Evolutionary conservation across 2,888 invertebrate species (phyloP).

Genomic region (Tinea semifulvella): DNA sequence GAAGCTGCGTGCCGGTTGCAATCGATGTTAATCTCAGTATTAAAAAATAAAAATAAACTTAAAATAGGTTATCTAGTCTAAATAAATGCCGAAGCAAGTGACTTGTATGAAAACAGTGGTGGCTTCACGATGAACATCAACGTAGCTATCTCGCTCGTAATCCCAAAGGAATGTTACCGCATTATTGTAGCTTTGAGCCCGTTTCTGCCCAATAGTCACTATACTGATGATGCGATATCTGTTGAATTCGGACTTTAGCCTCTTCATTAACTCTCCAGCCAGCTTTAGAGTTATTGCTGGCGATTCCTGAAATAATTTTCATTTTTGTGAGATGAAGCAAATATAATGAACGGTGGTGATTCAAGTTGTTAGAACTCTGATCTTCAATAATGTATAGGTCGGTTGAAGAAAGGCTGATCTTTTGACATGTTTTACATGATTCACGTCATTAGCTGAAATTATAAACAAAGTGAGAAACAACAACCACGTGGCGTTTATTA

Average conservation of each 20-base stretch:
- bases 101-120: conserved; percentile 41
- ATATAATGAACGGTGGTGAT: no score
- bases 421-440: no score
- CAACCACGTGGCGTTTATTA: no score
- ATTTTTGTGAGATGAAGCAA: neutral
- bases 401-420: no score
- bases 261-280: conserved; percentile 29
- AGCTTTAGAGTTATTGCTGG: conserved; percentile 24
- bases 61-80: conserved; percentile 29
- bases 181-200: conserved; percentile 49
- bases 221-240: conserved; percentile 42
- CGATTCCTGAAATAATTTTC: conserved; percentile 22
- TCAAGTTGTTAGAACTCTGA: no score
- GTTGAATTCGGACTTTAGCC: conserved; percentile 37
- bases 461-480: no score
- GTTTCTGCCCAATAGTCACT: conserved; percentile 43
- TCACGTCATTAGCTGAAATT: no score
- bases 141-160: conserved; percentile 35
- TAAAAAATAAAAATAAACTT: neutral
- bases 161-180: conserved; percentile 52
- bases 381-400: no score
- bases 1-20: no score
- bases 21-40: neutral
- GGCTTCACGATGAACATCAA: conserved; percentile 31
- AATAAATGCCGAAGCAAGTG: conserved; percentile 44